These are phyloP conservation scores for Papilio glaucus DNA, from an alignment of 1,140 invertebrate genomes.

Conservation along the genomic window DNA sequence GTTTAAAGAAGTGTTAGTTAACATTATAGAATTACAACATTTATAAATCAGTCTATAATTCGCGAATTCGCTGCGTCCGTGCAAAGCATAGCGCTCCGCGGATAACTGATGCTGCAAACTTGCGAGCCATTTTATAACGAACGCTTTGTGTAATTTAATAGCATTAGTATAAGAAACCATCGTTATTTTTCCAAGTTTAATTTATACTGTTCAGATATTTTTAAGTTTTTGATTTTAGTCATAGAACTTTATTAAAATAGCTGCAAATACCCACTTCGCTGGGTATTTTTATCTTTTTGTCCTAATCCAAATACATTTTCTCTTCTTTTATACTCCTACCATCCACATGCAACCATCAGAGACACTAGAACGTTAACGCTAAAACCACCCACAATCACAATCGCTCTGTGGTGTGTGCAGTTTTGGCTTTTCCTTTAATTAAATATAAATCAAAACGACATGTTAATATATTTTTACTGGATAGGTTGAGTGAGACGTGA, in stretches of 20 bases:
- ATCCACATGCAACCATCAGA: too few relatives aligned
- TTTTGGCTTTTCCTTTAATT: too few relatives aligned
- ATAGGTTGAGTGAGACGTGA: too few relatives aligned
- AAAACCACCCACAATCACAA: too few relatives aligned
- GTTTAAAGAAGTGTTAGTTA: background rate
- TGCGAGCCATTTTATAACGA: constrained; percentile 20
- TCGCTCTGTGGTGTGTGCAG: too few relatives aligned
- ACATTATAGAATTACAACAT: background rate
- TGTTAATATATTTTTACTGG: too few relatives aligned
- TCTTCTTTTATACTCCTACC: too few relatives aligned
- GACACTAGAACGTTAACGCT: too few relatives aligned
- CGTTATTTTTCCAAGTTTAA: constrained; percentile 20
- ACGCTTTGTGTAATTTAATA: constrained; percentile 15
- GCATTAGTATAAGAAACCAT: background rate
- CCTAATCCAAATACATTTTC: too few relatives aligned
- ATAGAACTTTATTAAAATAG: background rate
- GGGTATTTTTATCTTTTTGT: too few relatives aligned
- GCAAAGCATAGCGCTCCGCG: background rate
- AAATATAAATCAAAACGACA: too few relatives aligned
- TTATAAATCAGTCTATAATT: background rate
- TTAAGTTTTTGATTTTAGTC: background rate
- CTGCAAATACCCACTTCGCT: too few relatives aligned
- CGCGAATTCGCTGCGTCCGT: background rate
- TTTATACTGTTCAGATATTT: background rate
- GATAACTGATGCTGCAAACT: constrained; percentile 19